phyloP scores from a whole-genome alignment of 2,888 invertebrate genomes.

The Drosophila subquinaria region DNA sequence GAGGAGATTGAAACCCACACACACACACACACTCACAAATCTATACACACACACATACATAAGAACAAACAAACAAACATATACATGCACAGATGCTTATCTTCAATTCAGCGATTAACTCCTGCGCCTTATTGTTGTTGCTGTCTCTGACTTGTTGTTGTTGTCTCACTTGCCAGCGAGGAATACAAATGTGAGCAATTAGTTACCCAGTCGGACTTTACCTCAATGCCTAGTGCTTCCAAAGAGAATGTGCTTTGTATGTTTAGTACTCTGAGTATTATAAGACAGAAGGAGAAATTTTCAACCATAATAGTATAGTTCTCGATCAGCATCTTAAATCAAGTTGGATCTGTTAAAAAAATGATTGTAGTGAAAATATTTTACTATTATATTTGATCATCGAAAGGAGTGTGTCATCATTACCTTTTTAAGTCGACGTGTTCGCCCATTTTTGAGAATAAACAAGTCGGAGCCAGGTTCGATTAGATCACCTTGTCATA shows the following conservation, averaged over 20 bases:
- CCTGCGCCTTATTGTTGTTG: constrained; percentile 39
- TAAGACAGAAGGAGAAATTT: not conserved
- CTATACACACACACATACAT: constrained; percentile 2
- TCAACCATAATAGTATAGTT: too few relatives aligned
- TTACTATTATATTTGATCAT: too few relatives aligned
- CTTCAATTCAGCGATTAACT: constrained; percentile 42
- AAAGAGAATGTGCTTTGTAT: not conserved
- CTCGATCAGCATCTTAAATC: too few relatives aligned
- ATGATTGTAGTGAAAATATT: too few relatives aligned
- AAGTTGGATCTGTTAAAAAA: too few relatives aligned
- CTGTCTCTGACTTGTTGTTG: constrained; percentile 14
- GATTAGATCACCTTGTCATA: too few relatives aligned
- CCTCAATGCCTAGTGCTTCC: not conserved
- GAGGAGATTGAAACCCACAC: constrained; percentile 9
- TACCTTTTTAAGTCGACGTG: too few relatives aligned
- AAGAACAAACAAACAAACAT: constrained; percentile 1
- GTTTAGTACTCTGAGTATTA: not conserved
- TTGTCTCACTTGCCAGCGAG: constrained; percentile 28
- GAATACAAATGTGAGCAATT: not conserved
- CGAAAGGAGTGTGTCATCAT: too few relatives aligned
- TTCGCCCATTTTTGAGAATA: too few relatives aligned
- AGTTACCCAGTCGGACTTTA: constrained; percentile 35
- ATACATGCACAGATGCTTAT: constrained; percentile 41
- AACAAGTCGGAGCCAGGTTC: too few relatives aligned
- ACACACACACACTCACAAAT: constrained; percentile 17